phyloP scores from a whole-genome alignment of 1,140 invertebrate species.

The Drosophila santomea region DNA sequence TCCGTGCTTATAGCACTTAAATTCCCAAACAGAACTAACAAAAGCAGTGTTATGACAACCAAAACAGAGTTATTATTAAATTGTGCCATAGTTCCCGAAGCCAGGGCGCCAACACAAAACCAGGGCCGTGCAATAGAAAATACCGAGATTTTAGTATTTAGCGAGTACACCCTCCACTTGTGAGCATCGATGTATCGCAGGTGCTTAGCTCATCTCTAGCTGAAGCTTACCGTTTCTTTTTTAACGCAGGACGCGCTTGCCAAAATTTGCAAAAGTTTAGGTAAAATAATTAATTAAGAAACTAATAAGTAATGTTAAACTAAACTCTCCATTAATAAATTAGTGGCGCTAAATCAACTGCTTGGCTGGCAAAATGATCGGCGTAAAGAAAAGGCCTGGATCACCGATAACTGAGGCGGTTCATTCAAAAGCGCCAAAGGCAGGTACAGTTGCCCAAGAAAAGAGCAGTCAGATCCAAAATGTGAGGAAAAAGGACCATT shows the following conservation, averaged over 20 bases:
- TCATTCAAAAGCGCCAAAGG: neutral
- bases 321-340: too few relatives aligned
- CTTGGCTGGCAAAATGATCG: neutral
- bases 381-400: neutral
- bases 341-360: neutral
- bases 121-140: neutral
- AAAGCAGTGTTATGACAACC: conserved; percentile 18
- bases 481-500: too few relatives aligned
- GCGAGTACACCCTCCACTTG: neutral
- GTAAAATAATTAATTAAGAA: neutral
- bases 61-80: conserved; percentile 33
- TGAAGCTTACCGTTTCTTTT: neutral
- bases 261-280: neutral
- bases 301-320: too few relatives aligned
- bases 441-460: neutral
- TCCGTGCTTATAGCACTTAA: neutral
- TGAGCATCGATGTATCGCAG: neutral
- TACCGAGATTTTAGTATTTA: neutral
- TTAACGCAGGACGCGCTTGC: neutral
- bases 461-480: neutral
- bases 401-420: neutral
- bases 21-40: conserved; percentile 20
- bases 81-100: conserved; percentile 28
- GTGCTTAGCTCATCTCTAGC: neutral
- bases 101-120: conserved; percentile 13